Conservation (phyloP, 2,113 vertebrate species). For the Stomatorhinus ivindoensis region DNA sequence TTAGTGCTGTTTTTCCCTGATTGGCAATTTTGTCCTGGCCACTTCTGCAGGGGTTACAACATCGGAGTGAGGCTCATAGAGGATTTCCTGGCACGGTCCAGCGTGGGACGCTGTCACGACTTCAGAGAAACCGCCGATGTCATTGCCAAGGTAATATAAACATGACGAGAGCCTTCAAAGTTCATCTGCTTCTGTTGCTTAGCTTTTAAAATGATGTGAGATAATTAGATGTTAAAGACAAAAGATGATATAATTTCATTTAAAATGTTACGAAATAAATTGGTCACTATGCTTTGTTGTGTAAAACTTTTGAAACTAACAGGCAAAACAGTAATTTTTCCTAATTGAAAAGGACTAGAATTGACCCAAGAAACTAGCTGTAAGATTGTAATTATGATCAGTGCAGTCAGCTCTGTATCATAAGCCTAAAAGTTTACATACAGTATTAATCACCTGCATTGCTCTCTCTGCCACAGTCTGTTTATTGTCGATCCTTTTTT, state of each 20-base stretch:
- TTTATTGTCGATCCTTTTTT: conserved; percentile 16
- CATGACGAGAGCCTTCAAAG: conserved; percentile 27
- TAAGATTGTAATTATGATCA: background rate
- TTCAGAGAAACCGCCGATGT: conserved; percentile 98
- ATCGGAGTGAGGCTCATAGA: conserved; percentile 95
- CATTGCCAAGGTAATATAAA: conserved; percentile 83
- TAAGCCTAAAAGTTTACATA: conserved; percentile 21
- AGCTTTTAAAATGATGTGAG: conserved; percentile 7
- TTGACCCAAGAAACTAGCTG: conserved; percentile 13
- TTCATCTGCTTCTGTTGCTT: conserved; percentile 26
- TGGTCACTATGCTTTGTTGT: background rate
- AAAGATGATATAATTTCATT: background rate
- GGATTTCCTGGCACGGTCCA: conserved; percentile 96
- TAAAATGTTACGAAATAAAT: background rate
- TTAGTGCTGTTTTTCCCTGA: background rate
- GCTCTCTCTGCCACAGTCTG: background rate
- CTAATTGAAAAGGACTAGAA: conserved; percentile 22
- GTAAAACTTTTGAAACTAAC: background rate
- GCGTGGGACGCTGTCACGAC: conserved; percentile 91
- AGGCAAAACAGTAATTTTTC: background rate
- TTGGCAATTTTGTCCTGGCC: background rate
- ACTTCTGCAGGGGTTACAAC: conserved; percentile 86
- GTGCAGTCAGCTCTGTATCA: background rate
- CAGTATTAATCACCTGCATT: conserved; percentile 22
- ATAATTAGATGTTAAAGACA: background rate